Evolutionary conservation across 1,140 invertebrate genomes (phyloP).

Genomic region (Penaeus vannamei): DNA sequence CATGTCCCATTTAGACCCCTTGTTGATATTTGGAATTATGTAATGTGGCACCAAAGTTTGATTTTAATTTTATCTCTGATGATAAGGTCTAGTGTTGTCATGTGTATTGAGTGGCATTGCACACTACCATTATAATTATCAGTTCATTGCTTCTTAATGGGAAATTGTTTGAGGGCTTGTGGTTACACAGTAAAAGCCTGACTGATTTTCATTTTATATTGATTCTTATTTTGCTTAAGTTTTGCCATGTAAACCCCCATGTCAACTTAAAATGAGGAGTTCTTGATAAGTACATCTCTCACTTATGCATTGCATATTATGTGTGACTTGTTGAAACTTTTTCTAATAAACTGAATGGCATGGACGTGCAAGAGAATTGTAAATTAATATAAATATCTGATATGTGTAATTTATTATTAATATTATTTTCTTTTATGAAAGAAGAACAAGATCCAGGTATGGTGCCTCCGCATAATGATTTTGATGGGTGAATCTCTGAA

Average conservation of each 20-base stretch:
- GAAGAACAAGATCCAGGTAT: constrained; percentile 53
- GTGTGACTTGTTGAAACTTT: constrained; percentile 53
- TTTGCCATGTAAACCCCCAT: constrained; percentile 57
- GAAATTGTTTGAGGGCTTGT: constrained; percentile 10
- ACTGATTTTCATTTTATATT: constrained; percentile 30
- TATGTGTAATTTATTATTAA: constrained; percentile 61
- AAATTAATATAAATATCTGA: constrained; percentile 62
- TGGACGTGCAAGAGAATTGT: constrained; percentile 54
- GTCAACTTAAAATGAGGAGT: constrained; percentile 38
- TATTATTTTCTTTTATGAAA: constrained; percentile 56
- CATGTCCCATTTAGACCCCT: too few species aligned
- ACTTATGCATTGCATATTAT: constrained; percentile 51
- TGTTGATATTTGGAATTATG: too few species aligned
- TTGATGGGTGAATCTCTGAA: constrained; percentile 11
- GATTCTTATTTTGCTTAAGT: constrained; percentile 41
- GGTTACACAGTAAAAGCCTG: neutral
- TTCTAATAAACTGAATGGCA: constrained; percentile 54
- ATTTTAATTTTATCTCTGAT: too few species aligned
- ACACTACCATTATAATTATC: constrained; percentile 43
- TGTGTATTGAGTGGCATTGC: constrained; percentile 41
- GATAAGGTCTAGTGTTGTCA: constrained; percentile 1
- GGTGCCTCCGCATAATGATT: constrained; percentile 47
- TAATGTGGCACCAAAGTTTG: too few species aligned
- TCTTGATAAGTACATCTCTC: constrained; percentile 43
- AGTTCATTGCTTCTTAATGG: constrained; percentile 24